Conservation (phyloP, 2,797 vertebrate species). For the Rhinogobio ventralis region DNA sequence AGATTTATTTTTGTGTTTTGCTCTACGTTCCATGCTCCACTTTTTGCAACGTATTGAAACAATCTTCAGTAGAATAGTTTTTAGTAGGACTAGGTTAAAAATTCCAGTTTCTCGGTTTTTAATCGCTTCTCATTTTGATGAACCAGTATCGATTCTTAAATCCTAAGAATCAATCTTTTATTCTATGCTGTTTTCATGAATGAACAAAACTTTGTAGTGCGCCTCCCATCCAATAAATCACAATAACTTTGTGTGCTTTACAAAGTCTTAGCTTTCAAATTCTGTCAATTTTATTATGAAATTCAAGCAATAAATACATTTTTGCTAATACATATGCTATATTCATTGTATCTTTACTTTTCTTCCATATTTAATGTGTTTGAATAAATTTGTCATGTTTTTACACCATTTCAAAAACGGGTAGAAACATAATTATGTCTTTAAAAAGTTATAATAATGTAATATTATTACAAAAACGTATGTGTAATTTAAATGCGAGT, state of each 20-base stretch:
- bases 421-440: too few relatives aligned
- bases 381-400: neutral
- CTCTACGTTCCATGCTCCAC: neutral
- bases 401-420: neutral
- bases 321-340: neutral
- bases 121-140: neutral
- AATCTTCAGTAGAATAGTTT: neutral
- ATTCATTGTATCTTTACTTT: neutral
- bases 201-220: neutral
- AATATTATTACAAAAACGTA: too few relatives aligned
- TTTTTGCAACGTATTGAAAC: constrained; percentile 25
- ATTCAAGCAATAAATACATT: neutral
- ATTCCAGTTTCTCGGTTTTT: neutral
- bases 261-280: neutral
- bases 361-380: neutral
- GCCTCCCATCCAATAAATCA: neutral
- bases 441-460: too few relatives aligned
- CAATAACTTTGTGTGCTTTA: neutral
- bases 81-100: neutral
- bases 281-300: neutral
- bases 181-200: neutral
- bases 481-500: neutral
- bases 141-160: neutral
- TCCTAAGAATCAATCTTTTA: neutral
- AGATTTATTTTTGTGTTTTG: constrained; percentile 33